Percentiles rank a stretch among this genome's conserved stretches.
These are phyloP conservation scores for Cairina moschata DNA, from an alignment of 2,113 vertebrate species.

Conservation along the genomic window DNA sequence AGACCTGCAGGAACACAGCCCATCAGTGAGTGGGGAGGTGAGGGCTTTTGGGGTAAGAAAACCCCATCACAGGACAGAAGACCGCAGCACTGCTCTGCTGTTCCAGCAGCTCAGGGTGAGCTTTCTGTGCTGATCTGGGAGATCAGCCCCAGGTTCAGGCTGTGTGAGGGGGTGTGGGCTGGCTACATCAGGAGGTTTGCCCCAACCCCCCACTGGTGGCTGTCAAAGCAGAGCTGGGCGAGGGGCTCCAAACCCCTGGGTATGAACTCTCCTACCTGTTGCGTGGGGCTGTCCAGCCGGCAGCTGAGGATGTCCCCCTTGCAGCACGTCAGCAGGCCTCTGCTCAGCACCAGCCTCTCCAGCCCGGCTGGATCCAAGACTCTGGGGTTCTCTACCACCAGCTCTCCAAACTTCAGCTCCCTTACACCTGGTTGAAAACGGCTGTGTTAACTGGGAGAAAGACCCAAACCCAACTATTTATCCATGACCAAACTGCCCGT, in stretches of 20 bases:
- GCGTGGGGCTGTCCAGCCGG: not conserved
- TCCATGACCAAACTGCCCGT: not conserved
- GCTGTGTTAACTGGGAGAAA: not conserved
- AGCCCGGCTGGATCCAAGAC: slow-evolving; percentile 57
- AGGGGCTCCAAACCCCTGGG: not conserved
- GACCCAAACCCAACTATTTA: not conserved
- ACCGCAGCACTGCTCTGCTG: not conserved
- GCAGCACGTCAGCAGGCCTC: slow-evolving; percentile 85
- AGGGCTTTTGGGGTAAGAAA: not conserved
- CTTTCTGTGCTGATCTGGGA: not conserved
- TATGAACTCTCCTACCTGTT: slow-evolving; percentile 25
- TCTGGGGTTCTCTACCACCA: slow-evolving; percentile 60
- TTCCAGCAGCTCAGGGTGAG: not conserved
- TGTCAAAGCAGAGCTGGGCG: not conserved
- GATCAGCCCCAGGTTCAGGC: not conserved
- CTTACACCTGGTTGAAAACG: slow-evolving; percentile 59
- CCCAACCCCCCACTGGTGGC: rapidly evolving
- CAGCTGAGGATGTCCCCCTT: slow-evolving; percentile 74
- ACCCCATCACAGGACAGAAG: rapidly evolving
- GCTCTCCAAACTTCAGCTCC: slow-evolving; percentile 76
- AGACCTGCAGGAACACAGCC: slow-evolving; percentile 44
- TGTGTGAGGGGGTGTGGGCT: not conserved
- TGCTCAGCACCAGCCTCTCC: slow-evolving; percentile 77
- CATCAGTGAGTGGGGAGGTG: rapidly evolving
- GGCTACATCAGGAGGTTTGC: rapidly evolving